Percentiles rank a stretch among this genome's conserved stretches.
These are phyloP conservation scores for Saiga tatarica DNA, from an alignment of 2,113 vertebrate species.

Conservation along the genomic window DNA sequence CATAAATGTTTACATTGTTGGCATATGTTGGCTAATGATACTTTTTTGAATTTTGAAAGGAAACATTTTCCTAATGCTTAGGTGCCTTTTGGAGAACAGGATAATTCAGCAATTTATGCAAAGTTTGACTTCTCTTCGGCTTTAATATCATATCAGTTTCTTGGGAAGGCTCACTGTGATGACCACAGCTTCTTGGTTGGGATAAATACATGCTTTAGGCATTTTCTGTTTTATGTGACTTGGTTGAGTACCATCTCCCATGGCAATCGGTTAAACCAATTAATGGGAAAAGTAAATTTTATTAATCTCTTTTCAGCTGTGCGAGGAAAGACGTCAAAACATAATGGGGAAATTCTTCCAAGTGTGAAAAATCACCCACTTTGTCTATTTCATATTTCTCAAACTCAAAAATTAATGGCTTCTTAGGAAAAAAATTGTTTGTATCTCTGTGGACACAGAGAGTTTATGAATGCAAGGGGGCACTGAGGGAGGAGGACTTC, in stretches of 20 bases:
- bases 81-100: constrained; percentile 26
- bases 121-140: not conserved
- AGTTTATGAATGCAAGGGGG: constrained; percentile 78
- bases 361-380: constrained; percentile 87
- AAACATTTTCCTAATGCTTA: not conserved
- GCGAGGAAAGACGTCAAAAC: constrained; percentile 80
- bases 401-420: constrained; percentile 84
- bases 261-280: constrained; percentile 80
- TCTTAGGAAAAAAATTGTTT: constrained; percentile 68
- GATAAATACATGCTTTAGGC: constrained; percentile 57
- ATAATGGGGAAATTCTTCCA: constrained; percentile 82
- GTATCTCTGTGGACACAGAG: constrained; percentile 74
- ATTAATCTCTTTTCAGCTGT: constrained; percentile 81
- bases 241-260: constrained; percentile 75
- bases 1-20: not conserved
- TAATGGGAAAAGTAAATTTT: constrained; percentile 81
- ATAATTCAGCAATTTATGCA: not conserved
- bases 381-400: constrained; percentile 85
- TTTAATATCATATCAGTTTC: not conserved
- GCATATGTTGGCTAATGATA: not conserved
- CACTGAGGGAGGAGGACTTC: not conserved
- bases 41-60: constrained; percentile 5
- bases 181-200: constrained; percentile 43
- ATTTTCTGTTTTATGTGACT: constrained; percentile 73
- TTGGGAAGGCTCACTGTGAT: constrained; percentile 29